phyloP scores from a whole-genome alignment of 2,113 vertebrate genomes.

The Pteronura brasiliensis region DNA sequence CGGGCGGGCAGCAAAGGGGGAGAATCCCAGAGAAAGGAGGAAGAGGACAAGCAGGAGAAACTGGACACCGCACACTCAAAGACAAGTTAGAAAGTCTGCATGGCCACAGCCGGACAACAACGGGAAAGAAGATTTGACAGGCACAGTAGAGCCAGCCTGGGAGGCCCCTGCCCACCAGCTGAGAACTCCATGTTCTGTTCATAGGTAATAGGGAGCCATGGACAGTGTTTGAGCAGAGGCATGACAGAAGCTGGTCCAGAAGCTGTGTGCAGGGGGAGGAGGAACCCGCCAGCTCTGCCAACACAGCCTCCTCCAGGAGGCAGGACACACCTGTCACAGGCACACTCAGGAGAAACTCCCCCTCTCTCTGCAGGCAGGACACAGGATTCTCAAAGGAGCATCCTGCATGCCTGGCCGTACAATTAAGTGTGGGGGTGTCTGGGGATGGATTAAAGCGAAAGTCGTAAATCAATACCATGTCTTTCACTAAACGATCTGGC shows the following conservation, averaged over 20 bases:
- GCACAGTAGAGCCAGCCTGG: background rate
- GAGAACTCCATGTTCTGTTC: background rate
- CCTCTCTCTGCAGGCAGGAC: background rate
- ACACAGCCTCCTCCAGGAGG: background rate
- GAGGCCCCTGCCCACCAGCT: background rate
- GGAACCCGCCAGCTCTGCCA: background rate
- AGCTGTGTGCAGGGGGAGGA: background rate
- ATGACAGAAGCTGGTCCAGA: background rate
- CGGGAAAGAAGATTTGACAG: background rate
- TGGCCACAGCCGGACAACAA: background rate
- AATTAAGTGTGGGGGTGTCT: background rate
- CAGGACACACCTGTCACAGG: rapidly evolving
- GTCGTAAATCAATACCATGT: conserved; percentile 34
- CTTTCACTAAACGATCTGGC: conserved; percentile 43
- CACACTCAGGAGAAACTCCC: background rate
- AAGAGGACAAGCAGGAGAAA: background rate
- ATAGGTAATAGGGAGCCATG: background rate
- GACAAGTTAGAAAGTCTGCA: background rate
- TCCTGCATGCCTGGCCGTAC: background rate
- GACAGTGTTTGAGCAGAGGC: background rate
- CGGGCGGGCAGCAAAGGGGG: background rate
- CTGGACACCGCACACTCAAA: background rate
- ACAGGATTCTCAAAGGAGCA: background rate
- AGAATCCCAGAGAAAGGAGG: background rate
- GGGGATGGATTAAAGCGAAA: conserved; percentile 20